A percentile compares a stretch with the other conserved stretches of the same genome.
These are phyloP conservation scores for Tauraco erythrolophus DNA, from an alignment of 2,113 vertebrate genomes.

Conservation along the genomic window DNA sequence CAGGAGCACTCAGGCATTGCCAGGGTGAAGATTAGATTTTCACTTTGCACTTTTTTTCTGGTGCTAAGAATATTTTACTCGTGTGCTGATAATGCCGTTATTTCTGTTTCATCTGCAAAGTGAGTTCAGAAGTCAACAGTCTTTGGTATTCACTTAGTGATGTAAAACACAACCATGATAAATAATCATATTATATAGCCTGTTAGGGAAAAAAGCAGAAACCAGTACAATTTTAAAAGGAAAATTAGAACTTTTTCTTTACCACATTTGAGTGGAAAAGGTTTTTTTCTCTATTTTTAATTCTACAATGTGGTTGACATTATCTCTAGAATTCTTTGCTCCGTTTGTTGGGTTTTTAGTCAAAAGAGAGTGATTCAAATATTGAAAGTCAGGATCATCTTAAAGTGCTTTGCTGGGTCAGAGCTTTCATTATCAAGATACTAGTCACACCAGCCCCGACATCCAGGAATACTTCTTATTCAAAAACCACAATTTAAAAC, in stretches of 20 bases:
- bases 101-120: conserved; percentile 19
- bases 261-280: neutral
- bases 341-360: neutral
- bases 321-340: conserved; percentile 2
- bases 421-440: conserved; percentile 26
- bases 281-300: neutral
- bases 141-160: neutral
- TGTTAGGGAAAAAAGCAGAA: neutral
- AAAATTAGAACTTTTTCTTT: neutral
- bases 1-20: conserved; percentile 37
- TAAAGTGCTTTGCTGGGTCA: conserved; percentile 48
- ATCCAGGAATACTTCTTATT: neutral
- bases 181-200: neutral
- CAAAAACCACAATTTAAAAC: neutral
- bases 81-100: neutral
- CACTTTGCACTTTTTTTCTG: neutral
- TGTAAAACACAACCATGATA: neutral
- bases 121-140: neutral
- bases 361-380: neutral
- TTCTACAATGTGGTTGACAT: neutral
- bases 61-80: conserved; percentile 12
- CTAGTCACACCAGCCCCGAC: neutral
- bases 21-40: conserved; percentile 53
- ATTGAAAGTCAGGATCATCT: neutral
- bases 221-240: neutral